Percentiles rank a stretch among this genome's conserved stretches.
phyloP scores from a whole-genome alignment of 2,113 vertebrate genomes.

The Nyctibius bracteatus region DNA sequence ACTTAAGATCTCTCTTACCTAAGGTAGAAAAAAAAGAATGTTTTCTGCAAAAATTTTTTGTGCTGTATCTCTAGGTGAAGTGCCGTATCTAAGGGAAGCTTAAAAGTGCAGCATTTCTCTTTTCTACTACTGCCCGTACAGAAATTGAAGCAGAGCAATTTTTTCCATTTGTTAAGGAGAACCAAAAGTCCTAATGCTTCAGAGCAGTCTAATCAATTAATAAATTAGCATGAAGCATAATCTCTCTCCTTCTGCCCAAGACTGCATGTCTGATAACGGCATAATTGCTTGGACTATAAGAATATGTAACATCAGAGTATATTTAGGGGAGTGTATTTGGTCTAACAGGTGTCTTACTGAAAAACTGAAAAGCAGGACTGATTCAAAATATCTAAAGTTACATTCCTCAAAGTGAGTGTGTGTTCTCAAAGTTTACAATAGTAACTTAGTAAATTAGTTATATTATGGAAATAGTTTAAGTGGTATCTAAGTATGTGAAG shows the following conservation, averaged over 20 bases:
- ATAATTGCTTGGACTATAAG: background rate
- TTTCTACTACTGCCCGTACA: background rate
- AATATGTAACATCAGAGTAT: background rate
- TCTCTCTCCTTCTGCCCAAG: background rate
- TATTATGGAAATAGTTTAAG: background rate
- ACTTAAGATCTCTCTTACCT: background rate
- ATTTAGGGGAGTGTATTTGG: background rate
- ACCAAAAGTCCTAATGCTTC: background rate
- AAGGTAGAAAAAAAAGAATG: background rate
- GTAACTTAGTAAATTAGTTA: background rate
- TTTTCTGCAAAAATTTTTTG: background rate
- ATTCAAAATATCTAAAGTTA: background rate
- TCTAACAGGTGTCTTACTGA: background rate
- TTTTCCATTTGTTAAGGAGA: background rate
- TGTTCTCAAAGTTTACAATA: background rate
- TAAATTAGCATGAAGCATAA: conserved; percentile 19
- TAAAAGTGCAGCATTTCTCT: background rate
- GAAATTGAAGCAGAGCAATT: conserved; percentile 19
- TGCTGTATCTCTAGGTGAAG: background rate
- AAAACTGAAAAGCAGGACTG: background rate
- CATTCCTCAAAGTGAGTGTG: background rate
- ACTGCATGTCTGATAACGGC: background rate
- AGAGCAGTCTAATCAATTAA: conserved; percentile 33
- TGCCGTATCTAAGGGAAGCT: background rate
- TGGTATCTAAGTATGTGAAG: background rate